Base-by-base conservation (phyloP, 2,797 vertebrate genomes). In the Sebastes taczanowskii region DNA sequence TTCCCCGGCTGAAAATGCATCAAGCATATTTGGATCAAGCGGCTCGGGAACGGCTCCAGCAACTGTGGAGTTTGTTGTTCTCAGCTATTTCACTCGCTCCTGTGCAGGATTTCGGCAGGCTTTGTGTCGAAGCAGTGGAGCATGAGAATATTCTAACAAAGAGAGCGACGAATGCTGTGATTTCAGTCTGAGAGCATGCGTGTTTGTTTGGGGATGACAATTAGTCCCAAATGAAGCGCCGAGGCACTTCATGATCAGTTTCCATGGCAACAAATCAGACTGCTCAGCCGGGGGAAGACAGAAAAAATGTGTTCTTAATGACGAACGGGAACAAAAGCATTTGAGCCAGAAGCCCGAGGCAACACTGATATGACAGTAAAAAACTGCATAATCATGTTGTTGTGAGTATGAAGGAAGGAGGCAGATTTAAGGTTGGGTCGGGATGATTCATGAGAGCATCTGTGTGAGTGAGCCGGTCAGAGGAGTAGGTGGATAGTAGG, bases 241-340 rank as follows among this genome's bases (percentile, higher is more conserved):
- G 11, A 80, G 75, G 78, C 75, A 67, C 84, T 89, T 81, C 84
- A 73, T 30, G 76, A 86, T 77, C 87, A 62, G 94, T 94, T 92
- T 92, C 91, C 92, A 93, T 92, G 93, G 81, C 73, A 71, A 93
- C 92, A 80, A 82, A 89, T 91, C 88, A 89, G 88, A 82, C 81
- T 79, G 88, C 85, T 88, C 86, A 85, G 68, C 53, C 74, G 11
- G 70, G n/a, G 70, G 74, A 35, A 78, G 71, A 82, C 60, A 61
- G 27, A 74, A 78, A 68, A 88, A 85, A 86, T 78, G 64, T 80
- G 71, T 49, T 72, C 16, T 62, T 74, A 88, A 83, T 81, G 86
- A 83, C 78, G 84, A 87, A 80, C 52, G 14, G 1, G 59, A 71
- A 87, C 74, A 85, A 84, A 89, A 87, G 62, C 10, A 5, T 78